Conservation (phyloP, 2,888 invertebrate species). For the Eueremaeus valkanovi region DNA sequence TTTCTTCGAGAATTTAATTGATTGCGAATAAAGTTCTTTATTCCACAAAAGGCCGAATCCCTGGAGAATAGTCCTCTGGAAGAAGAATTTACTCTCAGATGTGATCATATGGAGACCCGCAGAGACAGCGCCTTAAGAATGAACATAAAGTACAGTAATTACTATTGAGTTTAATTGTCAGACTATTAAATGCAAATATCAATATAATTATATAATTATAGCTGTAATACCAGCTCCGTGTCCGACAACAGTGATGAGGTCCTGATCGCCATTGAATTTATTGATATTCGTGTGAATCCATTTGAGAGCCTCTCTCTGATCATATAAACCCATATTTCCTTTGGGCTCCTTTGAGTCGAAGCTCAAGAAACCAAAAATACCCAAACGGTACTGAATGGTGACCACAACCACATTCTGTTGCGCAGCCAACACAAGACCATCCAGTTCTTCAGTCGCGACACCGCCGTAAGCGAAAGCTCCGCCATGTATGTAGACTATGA, state of each 20-base stretch:
- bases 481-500: constrained; percentile 92
- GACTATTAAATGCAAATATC: not conserved
- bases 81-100: constrained; percentile 17
- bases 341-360: not conserved
- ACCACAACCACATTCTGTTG: constrained; percentile 89
- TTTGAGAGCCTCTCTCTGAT: constrained; percentile 30
- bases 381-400: constrained; percentile 85
- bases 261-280: constrained; percentile 32
- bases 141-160: too few relatives aligned
- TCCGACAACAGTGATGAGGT: constrained; percentile 30
- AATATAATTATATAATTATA: not conserved
- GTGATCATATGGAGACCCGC: constrained; percentile 31
- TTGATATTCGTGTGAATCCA: constrained; percentile 32
- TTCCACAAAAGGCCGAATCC: not conserved
- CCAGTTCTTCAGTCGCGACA: constrained; percentile 70
- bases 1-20: not conserved
- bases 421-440: constrained; percentile 77
- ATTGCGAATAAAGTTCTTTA: constrained; percentile 20
- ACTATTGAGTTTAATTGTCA: too few relatives aligned
- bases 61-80: constrained; percentile 27
- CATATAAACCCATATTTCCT: constrained; percentile 39
- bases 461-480: constrained; percentile 87
- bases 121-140: not conserved
- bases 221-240: not conserved
- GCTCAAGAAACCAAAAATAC: constrained; percentile 65